A percentile compares a stretch with the other conserved stretches of the same genome.
Evolutionary conservation across 2,888 invertebrate species (phyloP).

Genomic region (Lepidonotus clava): DNA sequence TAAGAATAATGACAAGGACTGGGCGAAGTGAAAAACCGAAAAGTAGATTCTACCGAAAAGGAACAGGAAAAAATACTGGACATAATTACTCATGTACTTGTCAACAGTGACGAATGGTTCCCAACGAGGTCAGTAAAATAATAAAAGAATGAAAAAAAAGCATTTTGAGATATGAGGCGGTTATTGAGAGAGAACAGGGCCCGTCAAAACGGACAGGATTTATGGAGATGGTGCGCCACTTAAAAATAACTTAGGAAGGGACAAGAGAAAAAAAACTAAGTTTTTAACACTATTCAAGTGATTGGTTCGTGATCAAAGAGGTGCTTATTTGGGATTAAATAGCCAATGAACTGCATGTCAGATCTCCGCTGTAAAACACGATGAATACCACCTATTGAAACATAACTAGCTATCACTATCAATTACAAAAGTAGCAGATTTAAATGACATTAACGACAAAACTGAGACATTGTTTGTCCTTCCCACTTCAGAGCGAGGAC

Average conservation of each 20-base stretch:
- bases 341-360: no score
- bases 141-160: not conserved
- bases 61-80: not conserved
- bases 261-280: no score
- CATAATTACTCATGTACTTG: conserved; percentile 22
- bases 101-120: not conserved
- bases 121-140: not conserved
- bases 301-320: conserved; percentile 22
- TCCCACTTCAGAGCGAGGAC: not conserved
- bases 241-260: not conserved
- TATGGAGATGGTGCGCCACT: not conserved
- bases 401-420: no score
- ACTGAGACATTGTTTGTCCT: not conserved
- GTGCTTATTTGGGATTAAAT: no score
- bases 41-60: not conserved
- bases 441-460: conserved; percentile 4
- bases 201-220: not conserved
- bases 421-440: not conserved
- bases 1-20: not conserved
- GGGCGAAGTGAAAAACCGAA: conserved; percentile 10
- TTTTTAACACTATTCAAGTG: not conserved
- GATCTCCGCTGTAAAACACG: no score
- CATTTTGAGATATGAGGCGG: not conserved
- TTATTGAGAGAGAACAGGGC: not conserved
- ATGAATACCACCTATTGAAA: no score